phyloP scores from a whole-genome alignment of 2,888 invertebrate species.

The Aphidius colemani region DNA sequence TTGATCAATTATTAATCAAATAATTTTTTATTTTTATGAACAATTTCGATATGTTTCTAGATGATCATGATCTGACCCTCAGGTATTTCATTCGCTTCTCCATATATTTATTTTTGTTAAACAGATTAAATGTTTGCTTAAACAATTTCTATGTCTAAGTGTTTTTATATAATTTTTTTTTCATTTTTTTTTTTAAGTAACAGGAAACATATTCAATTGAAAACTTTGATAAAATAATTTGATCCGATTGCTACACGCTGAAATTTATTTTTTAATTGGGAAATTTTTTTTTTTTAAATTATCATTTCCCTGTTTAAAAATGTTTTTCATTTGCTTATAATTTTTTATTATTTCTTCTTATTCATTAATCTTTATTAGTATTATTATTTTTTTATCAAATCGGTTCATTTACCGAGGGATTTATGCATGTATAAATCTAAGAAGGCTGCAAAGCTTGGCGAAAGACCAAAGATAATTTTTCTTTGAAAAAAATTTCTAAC shows the following conservation, averaged over 20 bases:
- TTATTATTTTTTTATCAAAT: background rate
- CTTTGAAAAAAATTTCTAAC: conserved; percentile 28
- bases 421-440: conserved; percentile 30
- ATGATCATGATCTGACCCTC: conserved; percentile 17
- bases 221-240: conserved; percentile 1
- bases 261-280: background rate
- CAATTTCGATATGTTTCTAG: conserved; percentile 21
- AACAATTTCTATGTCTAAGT: conserved; percentile 1
- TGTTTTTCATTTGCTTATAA: background rate
- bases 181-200: background rate
- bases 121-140: background rate
- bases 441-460: conserved; percentile 36
- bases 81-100: conserved; percentile 6
- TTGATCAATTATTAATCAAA: too few species aligned
- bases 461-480: conserved; percentile 29
- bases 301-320: background rate
- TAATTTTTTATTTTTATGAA: background rate
- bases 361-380: background rate
- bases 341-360: conserved; percentile 1
- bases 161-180: background rate
- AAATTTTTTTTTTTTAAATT: background rate
- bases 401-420: too few species aligned
- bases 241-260: conserved; percentile 14
- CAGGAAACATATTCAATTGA: conserved; percentile 2
- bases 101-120: background rate